These are phyloP conservation scores for Nothoprocta perdicaria DNA, from an alignment of 2,113 vertebrate species.

Conservation along the genomic window DNA sequence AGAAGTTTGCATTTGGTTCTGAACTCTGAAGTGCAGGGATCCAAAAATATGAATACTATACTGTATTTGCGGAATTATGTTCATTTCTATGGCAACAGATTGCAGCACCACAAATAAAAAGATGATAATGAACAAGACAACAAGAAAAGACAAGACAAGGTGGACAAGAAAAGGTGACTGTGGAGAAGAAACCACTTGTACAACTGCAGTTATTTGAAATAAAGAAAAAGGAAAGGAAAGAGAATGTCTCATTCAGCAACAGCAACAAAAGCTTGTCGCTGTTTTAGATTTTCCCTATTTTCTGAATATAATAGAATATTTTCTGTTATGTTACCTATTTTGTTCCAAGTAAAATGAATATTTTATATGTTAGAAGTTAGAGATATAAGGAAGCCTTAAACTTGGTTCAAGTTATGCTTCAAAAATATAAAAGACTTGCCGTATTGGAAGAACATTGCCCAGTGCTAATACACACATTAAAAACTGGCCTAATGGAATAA, in stretches of 20 bases:
- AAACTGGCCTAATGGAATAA: background rate
- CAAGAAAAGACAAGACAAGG: no score
- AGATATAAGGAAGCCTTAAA: background rate
- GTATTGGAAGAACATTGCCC: background rate
- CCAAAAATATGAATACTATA: background rate
- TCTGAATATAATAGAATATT: no score
- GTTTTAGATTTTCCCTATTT: background rate
- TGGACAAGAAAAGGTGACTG: background rate
- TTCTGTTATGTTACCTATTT: background rate
- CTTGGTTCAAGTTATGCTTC: background rate
- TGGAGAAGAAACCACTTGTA: background rate
- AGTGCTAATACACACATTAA: background rate
- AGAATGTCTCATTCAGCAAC: background rate
- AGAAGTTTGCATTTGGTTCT: background rate
- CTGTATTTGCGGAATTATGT: background rate
- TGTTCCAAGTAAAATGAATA: background rate
- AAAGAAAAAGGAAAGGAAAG: constrained; percentile 8
- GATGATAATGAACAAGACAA: background rate
- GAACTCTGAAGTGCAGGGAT: background rate
- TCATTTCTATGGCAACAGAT: constrained; percentile 20
- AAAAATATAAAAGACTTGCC: background rate
- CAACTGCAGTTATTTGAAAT: constrained; percentile 6
- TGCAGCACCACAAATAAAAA: background rate
- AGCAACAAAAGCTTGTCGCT: background rate
- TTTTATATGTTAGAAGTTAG: background rate